These are phyloP conservation scores for Pilophorus perplexus DNA, from an alignment of 2,888 invertebrate species.

Conservation along the genomic window DNA sequence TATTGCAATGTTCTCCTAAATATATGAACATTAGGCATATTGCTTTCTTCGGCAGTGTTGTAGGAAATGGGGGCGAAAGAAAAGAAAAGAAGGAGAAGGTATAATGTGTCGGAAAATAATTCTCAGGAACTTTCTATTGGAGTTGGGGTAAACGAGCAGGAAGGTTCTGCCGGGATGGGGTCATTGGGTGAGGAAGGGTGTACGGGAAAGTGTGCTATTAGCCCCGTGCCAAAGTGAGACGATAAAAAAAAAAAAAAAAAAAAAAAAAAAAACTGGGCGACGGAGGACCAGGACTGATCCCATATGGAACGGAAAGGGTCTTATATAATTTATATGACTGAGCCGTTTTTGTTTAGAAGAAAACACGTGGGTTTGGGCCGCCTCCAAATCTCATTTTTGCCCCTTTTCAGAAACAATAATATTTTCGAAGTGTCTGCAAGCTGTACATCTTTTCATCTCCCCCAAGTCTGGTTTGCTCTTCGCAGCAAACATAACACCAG, in stretches of 20 bases:
- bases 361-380: conserved; percentile 10
- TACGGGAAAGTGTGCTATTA: conserved; percentile 6
- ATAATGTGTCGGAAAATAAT: conserved; percentile 14
- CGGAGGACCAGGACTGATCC: conserved; percentile 19
- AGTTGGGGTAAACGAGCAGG: conserved; percentile 7
- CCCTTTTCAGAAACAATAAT: conserved; percentile 24
- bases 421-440: too few species aligned
- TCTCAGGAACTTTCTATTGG: conserved; percentile 4
- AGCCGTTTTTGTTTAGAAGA: conserved; percentile 23
- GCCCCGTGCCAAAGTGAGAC: conserved; percentile 21
- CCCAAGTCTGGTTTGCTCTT: too few species aligned
- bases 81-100: too few species aligned
- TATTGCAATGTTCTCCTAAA: too few species aligned
- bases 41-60: too few species aligned
- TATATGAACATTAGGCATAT: too few species aligned
- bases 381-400: conserved; percentile 23
- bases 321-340: conserved; percentile 19
- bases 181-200: not conserved
- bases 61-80: too few species aligned
- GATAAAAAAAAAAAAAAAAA: conserved; percentile 21
- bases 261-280: conserved; percentile 22
- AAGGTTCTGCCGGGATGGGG: not conserved
- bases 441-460: too few species aligned
- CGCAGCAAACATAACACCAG: too few species aligned
- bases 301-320: conserved; percentile 1